A percentile compares a stretch with the other conserved stretches of the same genome.
phyloP scores from a whole-genome alignment of 2,797 vertebrate species.

The Catostomus latipinnis region DNA sequence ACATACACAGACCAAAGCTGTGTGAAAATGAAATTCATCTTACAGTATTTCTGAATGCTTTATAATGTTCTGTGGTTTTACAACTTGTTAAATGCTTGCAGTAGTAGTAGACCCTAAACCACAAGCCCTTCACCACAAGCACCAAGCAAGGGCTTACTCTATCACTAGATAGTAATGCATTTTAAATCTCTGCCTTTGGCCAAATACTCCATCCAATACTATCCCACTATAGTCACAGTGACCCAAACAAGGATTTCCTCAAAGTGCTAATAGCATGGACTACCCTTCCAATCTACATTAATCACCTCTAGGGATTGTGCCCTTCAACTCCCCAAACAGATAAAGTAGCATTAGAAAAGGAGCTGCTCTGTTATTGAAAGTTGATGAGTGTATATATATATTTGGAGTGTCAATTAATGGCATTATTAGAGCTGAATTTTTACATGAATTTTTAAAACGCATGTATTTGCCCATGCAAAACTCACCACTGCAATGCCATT shows the following conservation, averaged over 20 bases:
- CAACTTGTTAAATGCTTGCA: conserved; percentile 70
- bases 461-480: too few species aligned
- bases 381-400: not conserved
- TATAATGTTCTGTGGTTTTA: conserved; percentile 59
- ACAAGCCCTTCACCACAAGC: conserved; percentile 70
- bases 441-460: not conserved
- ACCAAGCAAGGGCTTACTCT: conserved; percentile 40
- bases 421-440: conserved; percentile 3
- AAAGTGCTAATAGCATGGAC: conserved; percentile 13
- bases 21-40: conserved; percentile 5
- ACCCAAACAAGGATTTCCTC: conserved; percentile 12
- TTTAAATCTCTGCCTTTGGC: conserved; percentile 11
- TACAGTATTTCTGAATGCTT: conserved; percentile 8
- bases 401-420: not conserved
- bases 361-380: not conserved
- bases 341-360: not conserved
- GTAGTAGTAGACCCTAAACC: conserved; percentile 71
- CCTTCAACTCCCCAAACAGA: conserved; percentile 8
- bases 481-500: too few species aligned
- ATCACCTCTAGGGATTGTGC: conserved; percentile 13
- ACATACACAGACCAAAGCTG: conserved; percentile 18
- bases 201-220: conserved; percentile 16
- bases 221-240: not conserved
- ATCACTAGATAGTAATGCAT: conserved; percentile 23
- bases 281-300: not conserved